Evolutionary conservation across 2,888 invertebrate species (phyloP), one percentile per base, ranked within the genome.

Genomic region (Xestobium rufovillosum): DNA sequence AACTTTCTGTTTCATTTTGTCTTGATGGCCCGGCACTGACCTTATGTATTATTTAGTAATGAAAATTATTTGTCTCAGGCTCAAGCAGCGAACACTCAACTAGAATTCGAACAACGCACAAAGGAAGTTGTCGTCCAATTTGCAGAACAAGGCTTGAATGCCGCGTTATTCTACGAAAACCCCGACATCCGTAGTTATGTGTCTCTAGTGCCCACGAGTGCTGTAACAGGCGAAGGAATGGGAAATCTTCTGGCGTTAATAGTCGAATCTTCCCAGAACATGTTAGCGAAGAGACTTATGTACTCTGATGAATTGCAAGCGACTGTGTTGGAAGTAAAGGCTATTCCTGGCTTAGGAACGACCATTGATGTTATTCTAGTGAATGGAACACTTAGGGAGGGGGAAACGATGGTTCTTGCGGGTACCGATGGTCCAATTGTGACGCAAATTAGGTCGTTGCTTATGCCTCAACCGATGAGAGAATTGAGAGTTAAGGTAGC

Each of bases 341-440:
- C 94, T 0, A 85, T 97, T 57, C 81, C 94, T 13, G 98, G 98
- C 19, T 72, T 98, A 42, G 96, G 96, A 34, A 99, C 97, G 31
- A 98, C 98, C 2, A 94, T 99, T 53, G 98, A 99, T 72, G 90
- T 96, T 13, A 97, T 98, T 65, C 74, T 99, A 40, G 90, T 99
- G 37, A 98, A 99, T 67, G 98, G 98, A 10, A 80, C 78, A n/a
- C 69, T 99, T 19, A 74, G 75, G 31, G 95, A 95, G 65, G 92
- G 95, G 1, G 94, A 97, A 55, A 91, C 92, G 0, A 83, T 96
- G 70, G 77, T 98, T 15, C 68, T 98, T 38, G 96, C 97, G 1
- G 98, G 98, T 28, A 94, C 95, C 0, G 98, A 99, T 57, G 98
- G 98, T 1, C 94, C 98, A 0, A 94, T 99, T 47, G 89, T 91